Conservation (phyloP, 2,113 vertebrate species). For the Phalacrocorax brasilianus region DNA sequence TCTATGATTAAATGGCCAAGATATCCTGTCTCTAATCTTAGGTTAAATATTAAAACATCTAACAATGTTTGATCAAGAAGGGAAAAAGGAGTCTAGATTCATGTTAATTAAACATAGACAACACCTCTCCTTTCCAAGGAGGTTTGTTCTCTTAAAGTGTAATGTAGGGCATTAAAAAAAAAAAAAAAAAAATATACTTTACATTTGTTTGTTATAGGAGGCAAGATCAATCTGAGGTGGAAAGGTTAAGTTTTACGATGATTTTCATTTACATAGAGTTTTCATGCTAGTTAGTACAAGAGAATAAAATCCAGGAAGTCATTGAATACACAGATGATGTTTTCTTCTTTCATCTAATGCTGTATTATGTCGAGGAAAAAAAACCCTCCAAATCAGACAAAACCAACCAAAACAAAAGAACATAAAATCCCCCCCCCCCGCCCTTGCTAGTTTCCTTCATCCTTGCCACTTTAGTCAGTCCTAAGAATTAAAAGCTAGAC, state of each 20-base stretch:
- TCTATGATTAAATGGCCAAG: too few relatives aligned
- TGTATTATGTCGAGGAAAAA: background rate
- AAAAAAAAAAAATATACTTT: background rate
- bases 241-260: background rate
- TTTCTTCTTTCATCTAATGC: background rate
- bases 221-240: background rate
- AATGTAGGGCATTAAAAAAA: background rate
- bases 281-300: background rate
- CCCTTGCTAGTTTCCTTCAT: background rate
- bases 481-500: background rate
- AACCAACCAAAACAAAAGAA: background rate
- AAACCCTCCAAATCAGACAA: too few relatives aligned
- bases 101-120: too few relatives aligned
- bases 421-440: too few relatives aligned
- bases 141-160: background rate
- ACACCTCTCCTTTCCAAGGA: too few relatives aligned
- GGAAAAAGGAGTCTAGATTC: too few relatives aligned
- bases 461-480: background rate
- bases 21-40: too few relatives aligned
- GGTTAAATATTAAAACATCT: too few relatives aligned
- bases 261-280: background rate
- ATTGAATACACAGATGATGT: background rate
- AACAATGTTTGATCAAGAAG: too few relatives aligned
- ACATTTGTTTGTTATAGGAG: background rate
- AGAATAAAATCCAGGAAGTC: background rate